These are phyloP conservation scores for Cathartes aura DNA, from an alignment of 2,113 vertebrate genomes.

Conservation along the genomic window DNA sequence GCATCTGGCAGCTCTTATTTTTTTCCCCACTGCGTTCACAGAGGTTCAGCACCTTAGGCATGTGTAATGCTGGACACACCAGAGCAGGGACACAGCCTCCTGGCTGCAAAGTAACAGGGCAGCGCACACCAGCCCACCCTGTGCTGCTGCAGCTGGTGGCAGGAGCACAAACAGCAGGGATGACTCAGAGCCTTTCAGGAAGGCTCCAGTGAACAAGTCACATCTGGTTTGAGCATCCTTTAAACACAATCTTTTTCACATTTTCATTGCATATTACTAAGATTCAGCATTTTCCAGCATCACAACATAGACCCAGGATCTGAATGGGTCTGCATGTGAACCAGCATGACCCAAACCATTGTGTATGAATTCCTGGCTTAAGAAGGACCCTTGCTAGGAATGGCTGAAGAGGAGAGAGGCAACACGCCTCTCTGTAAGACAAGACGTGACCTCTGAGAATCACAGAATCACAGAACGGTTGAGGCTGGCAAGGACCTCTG, in stretches of 20 bases:
- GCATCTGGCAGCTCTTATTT: background rate
- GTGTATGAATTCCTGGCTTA: background rate
- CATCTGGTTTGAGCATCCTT: background rate
- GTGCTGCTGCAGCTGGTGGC: background rate
- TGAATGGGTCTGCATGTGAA: background rate
- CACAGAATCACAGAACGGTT: background rate
- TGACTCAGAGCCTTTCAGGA: background rate
- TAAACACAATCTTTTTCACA: background rate
- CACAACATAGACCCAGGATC: background rate
- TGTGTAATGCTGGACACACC: background rate
- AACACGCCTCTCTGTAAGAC: background rate
- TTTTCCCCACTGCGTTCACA: background rate
- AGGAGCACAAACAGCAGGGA: background rate
- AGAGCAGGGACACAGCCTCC: background rate
- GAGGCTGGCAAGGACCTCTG: background rate
- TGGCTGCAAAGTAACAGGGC: background rate
- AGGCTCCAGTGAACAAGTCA: background rate
- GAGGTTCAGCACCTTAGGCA: background rate
- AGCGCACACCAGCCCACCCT: fast-evolving
- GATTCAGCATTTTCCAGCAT: background rate
- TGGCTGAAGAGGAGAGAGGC: background rate
- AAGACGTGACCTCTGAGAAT: background rate
- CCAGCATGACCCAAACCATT: background rate
- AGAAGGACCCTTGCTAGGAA: background rate
- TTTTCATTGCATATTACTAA: background rate